A percentile compares a stretch with the other conserved stretches of the same genome.
Evolutionary conservation across 2,113 vertebrate species (phyloP).

Genomic region (Gymnobelideus leadbeateri): DNA sequence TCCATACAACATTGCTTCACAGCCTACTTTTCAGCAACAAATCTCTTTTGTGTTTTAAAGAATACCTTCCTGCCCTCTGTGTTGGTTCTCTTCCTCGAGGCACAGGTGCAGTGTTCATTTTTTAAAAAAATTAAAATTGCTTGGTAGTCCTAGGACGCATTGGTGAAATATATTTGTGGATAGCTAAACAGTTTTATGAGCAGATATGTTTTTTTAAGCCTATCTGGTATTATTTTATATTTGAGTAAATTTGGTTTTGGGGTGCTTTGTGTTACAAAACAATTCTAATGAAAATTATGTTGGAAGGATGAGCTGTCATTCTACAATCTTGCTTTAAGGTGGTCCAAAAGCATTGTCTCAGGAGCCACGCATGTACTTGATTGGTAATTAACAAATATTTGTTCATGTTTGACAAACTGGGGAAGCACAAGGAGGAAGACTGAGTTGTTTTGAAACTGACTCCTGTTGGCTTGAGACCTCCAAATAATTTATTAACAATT

Average conservation of each 20-base stretch:
- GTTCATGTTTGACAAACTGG: background rate
- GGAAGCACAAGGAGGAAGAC: background rate
- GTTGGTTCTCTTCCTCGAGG: background rate
- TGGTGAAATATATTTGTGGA: background rate
- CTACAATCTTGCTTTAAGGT: background rate
- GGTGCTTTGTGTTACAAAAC: background rate
- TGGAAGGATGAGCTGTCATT: background rate
- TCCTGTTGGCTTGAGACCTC: background rate
- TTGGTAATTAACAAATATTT: background rate
- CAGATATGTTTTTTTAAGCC: background rate
- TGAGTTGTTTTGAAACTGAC: background rate
- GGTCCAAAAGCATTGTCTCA: background rate
- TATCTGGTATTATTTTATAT: background rate
- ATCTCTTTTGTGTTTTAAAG: slow-evolving; percentile 36
- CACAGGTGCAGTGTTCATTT: background rate
- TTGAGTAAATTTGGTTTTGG: background rate
- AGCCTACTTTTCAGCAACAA: slow-evolving; percentile 39
- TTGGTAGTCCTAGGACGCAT: background rate
- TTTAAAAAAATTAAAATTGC: background rate
- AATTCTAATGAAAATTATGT: background rate
- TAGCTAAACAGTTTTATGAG: background rate
- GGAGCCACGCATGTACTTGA: background rate
- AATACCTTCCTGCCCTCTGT: slow-evolving; percentile 20
- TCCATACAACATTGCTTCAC: background rate
- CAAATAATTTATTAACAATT: background rate